Evolutionary conservation across 2,797 vertebrate species (phyloP).

Genomic region (Coregonus suidteri): DNA sequence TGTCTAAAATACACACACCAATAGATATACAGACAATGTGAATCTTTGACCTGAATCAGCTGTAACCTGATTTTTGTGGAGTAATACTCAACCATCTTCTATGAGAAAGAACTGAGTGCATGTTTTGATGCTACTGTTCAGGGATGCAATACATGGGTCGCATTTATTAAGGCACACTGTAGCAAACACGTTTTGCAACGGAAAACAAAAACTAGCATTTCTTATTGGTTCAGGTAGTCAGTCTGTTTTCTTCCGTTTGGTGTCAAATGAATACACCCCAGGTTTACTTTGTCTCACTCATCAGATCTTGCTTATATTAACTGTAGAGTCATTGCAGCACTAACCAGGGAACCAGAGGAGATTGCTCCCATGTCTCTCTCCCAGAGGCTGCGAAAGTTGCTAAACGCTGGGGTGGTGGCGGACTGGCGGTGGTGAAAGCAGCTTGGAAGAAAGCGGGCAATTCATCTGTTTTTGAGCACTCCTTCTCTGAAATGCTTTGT

Average conservation of each 20-base stretch:
- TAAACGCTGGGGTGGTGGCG: slow-evolving; percentile 28
- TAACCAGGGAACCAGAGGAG: background rate
- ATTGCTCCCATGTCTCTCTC: background rate
- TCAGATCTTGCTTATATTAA: background rate
- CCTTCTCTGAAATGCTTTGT: too few relatives aligned
- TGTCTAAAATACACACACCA: background rate
- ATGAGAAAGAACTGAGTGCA: too few relatives aligned
- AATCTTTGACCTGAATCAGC: background rate
- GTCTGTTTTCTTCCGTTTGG: background rate
- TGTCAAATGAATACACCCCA: background rate
- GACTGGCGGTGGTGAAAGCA: slow-evolving; percentile 16
- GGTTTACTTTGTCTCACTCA: background rate
- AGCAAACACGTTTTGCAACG: too few relatives aligned
- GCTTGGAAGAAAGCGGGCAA: slow-evolving; percentile 21
- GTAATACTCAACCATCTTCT: too few relatives aligned
- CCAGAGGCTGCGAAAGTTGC: slow-evolving; percentile 35
- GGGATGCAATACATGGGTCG: too few relatives aligned
- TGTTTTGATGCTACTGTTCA: too few relatives aligned
- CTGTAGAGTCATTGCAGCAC: background rate
- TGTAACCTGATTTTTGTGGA: too few relatives aligned
- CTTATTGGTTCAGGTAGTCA: too few relatives aligned
- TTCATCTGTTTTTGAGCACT: slow-evolving; percentile 49
- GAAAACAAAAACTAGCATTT: too few relatives aligned
- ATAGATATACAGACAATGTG: background rate
- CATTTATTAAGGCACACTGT: too few relatives aligned